phyloP scores from a whole-genome alignment of 2,888 invertebrate genomes.

The Camptogramma bilineatum region DNA sequence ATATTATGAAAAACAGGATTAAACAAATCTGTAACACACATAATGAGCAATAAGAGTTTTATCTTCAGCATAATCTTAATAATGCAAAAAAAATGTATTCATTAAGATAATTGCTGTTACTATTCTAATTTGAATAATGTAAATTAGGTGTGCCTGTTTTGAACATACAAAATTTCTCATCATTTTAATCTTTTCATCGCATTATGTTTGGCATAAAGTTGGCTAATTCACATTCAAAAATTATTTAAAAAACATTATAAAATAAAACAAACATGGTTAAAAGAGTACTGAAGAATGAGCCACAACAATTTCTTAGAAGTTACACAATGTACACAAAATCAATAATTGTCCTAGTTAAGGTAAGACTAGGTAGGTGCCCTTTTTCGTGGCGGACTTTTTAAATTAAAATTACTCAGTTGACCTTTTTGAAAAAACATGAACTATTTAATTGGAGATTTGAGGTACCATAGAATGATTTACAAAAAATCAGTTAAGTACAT shows the following conservation, averaged over 20 bases:
- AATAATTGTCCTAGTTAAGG: slow-evolving; percentile 17
- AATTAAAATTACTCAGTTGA: background rate
- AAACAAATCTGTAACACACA: slow-evolving; percentile 19
- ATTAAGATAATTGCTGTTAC: slow-evolving; percentile 43
- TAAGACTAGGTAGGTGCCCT: background rate
- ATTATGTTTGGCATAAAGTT: slow-evolving; percentile 24
- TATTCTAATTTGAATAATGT: slow-evolving; percentile 42
- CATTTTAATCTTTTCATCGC: slow-evolving; percentile 29
- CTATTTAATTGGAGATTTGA: too few relatives aligned
- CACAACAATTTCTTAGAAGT: slow-evolving; percentile 16
- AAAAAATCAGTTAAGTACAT: too few relatives aligned
- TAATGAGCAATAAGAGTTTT: slow-evolving; percentile 26
- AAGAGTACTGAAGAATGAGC: slow-evolving; percentile 14
- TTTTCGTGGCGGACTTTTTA: background rate
- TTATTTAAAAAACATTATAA: background rate
- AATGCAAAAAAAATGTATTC: slow-evolving; percentile 40
- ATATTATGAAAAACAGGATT: slow-evolving; percentile 4
- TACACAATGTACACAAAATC: slow-evolving; percentile 14
- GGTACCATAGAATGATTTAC: too few relatives aligned
- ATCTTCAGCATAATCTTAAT: slow-evolving; percentile 26
- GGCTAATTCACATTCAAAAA: background rate
- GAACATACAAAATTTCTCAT: slow-evolving; percentile 34
- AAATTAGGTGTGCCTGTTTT: slow-evolving; percentile 37
- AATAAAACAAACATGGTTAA: slow-evolving; percentile 3
- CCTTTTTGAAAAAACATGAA: too few relatives aligned